phyloP scores from a whole-genome alignment of 2,888 invertebrate genomes.

The Ceriagrion tenellum region DNA sequence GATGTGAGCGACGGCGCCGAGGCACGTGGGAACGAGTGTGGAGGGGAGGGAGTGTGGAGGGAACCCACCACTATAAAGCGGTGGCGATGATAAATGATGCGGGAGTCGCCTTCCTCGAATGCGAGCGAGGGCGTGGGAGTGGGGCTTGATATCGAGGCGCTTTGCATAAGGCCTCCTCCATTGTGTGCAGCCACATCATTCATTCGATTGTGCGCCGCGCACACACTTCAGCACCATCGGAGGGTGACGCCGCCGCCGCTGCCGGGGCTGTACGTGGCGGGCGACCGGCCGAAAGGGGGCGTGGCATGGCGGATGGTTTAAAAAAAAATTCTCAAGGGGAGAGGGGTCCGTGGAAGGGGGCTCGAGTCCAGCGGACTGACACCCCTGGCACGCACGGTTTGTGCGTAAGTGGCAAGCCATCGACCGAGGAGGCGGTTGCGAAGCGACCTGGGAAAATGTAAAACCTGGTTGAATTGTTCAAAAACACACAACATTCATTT shows the following conservation, averaged over 20 bases:
- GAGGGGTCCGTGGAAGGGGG: background rate
- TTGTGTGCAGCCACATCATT: slow-evolving; percentile 56
- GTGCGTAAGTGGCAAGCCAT: background rate
- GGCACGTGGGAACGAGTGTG: slow-evolving; percentile 26
- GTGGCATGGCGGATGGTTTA: background rate
- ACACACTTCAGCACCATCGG: slow-evolving; percentile 55
- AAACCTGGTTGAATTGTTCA: no score
- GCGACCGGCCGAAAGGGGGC: background rate
- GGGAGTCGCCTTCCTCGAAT: background rate
- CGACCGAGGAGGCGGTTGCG: background rate
- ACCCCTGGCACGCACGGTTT: background rate
- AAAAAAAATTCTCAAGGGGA: background rate
- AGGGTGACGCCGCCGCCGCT: background rate
- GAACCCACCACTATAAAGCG: background rate
- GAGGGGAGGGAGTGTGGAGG: background rate
- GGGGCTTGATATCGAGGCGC: slow-evolving; percentile 30
- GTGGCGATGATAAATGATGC: slow-evolving; percentile 53
- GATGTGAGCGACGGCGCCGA: slow-evolving; percentile 33
- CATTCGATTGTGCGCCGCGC: slow-evolving; percentile 7
- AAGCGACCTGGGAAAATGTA: no score
- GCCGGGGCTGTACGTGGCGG: background rate
- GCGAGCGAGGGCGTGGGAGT: background rate
- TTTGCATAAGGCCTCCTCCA: slow-evolving; percentile 41
- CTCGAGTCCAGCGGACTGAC: background rate
- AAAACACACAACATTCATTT: no score